Conservation (phyloP, 2,888 invertebrate genomes). For the Acleris emargana region DNA sequence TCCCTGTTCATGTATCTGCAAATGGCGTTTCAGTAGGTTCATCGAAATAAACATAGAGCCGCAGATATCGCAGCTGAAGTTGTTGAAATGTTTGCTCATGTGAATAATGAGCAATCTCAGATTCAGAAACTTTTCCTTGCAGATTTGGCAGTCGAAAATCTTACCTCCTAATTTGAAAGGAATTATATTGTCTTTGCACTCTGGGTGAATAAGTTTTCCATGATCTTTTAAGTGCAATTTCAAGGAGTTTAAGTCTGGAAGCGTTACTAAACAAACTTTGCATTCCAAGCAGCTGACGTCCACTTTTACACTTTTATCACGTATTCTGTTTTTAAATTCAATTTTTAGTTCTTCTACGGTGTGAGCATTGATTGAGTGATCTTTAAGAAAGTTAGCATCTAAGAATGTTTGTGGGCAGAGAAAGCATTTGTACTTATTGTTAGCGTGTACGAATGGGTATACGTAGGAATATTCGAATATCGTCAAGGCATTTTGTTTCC, state of each 20-base stretch:
- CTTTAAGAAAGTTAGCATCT: conserved; percentile 53
- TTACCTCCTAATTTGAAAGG: conserved; percentile 64
- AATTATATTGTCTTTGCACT: conserved; percentile 62
- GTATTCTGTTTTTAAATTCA: conserved; percentile 54
- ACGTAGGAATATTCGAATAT: conserved; percentile 64
- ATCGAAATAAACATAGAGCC: conserved; percentile 64
- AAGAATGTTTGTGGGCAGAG: conserved; percentile 57
- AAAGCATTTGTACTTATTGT: conserved; percentile 68
- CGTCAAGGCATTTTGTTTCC: conserved; percentile 61
- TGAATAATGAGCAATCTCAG: conserved; percentile 64
- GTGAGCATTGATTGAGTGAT: conserved; percentile 55
- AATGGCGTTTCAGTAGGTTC: conserved; percentile 57
- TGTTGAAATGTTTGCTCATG: conserved; percentile 72
- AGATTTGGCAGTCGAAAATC: conserved; percentile 64
- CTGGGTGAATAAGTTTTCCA: conserved; percentile 54
- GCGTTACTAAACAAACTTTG: conserved; percentile 54
- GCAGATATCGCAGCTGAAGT: conserved; percentile 70
- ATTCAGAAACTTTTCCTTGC: conserved; percentile 58
- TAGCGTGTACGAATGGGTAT: conserved; percentile 64
- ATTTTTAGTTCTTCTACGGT: conserved; percentile 53
- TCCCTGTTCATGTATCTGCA: conserved; percentile 61
- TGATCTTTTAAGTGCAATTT: conserved; percentile 63
- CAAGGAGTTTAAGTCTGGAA: conserved; percentile 50
- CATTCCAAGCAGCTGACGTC: conserved; percentile 63
- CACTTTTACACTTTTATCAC: conserved; percentile 63